Evolutionary conservation across 2,888 invertebrate genomes (phyloP).

Genomic region (Eutolmus rufibarbis): DNA sequence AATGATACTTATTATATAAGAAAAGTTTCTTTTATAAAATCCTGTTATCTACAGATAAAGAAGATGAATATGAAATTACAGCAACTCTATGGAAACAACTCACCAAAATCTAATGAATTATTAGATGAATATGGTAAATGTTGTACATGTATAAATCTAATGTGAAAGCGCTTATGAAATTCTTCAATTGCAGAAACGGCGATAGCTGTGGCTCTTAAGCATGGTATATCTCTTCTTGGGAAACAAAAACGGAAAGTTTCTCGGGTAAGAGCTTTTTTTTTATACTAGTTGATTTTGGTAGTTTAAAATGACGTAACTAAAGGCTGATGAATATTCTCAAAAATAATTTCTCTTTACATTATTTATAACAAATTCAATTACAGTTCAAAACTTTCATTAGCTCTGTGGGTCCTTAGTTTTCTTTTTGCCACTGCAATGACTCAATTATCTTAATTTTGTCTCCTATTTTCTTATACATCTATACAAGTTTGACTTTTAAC

Average conservation of each 20-base stretch:
- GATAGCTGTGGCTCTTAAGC: neutral
- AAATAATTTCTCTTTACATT: too few relatives aligned
- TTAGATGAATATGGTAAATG: neutral
- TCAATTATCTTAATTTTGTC: too few relatives aligned
- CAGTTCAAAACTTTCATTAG: too few relatives aligned
- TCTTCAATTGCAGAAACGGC: neutral
- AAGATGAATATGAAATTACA: neutral
- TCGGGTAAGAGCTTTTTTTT: neutral
- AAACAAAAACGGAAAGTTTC: neutral
- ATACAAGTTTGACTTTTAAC: too few relatives aligned
- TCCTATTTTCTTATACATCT: too few relatives aligned
- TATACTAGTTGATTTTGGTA: neutral
- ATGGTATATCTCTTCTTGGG: neutral
- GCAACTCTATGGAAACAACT: neutral
- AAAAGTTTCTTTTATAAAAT: neutral
- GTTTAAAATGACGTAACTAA: too few relatives aligned
- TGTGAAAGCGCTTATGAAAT: neutral
- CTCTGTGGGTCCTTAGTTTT: too few relatives aligned
- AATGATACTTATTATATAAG: slow-evolving; percentile 47
- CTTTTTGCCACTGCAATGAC: too few relatives aligned
- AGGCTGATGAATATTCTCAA: too few relatives aligned
- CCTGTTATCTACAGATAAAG: neutral
- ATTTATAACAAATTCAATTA: too few relatives aligned
- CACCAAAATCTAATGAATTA: neutral
- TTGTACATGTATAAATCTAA: neutral